Percentiles rank a stretch among this genome's conserved stretches.
Conservation (phyloP, 2,797 vertebrate genomes). For the Hydrocynus forskahlii region DNA sequence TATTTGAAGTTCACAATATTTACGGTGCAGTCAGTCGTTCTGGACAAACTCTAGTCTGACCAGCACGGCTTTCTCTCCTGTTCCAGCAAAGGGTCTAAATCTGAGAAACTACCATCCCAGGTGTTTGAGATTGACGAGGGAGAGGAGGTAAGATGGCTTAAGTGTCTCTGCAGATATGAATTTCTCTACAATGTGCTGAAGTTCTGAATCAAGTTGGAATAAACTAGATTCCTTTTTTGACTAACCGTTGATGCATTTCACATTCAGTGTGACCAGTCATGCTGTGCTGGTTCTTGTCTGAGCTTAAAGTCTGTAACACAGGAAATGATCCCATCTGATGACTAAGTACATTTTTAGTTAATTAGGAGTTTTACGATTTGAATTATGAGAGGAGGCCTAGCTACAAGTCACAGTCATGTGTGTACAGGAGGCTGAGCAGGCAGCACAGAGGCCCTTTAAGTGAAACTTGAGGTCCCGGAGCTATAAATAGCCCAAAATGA, state of each 20-base stretch:
- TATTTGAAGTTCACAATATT: neutral
- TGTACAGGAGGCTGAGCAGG: neutral
- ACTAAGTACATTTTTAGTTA: neutral
- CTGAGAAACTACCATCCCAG: conserved; percentile 92
- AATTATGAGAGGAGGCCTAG: neutral
- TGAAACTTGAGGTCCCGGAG: conserved; percentile 30
- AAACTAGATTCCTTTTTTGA: neutral
- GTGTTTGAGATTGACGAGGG: conserved; percentile 96
- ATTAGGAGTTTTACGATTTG: conserved; percentile 1
- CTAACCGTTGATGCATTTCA: neutral
- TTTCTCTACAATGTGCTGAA: neutral
- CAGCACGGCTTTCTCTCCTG: conserved; percentile 26
- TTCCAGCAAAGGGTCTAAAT: conserved; percentile 93
- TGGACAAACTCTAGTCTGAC: neutral
- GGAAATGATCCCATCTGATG: neutral
- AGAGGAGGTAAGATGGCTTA: conserved; percentile 85
- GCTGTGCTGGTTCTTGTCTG: neutral
- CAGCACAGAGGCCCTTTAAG: conserved; percentile 37
- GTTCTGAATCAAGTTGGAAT: neutral
- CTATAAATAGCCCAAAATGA: conserved; percentile 50
- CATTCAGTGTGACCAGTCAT: neutral
- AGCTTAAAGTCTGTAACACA: neutral
- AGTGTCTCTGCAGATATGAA: neutral
- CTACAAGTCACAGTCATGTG: conserved; percentile 20
- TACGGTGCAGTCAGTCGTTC: neutral